These are phyloP conservation scores for Apodemia hepburni DNA, from an alignment of 2,888 invertebrate species.

Conservation along the genomic window DNA sequence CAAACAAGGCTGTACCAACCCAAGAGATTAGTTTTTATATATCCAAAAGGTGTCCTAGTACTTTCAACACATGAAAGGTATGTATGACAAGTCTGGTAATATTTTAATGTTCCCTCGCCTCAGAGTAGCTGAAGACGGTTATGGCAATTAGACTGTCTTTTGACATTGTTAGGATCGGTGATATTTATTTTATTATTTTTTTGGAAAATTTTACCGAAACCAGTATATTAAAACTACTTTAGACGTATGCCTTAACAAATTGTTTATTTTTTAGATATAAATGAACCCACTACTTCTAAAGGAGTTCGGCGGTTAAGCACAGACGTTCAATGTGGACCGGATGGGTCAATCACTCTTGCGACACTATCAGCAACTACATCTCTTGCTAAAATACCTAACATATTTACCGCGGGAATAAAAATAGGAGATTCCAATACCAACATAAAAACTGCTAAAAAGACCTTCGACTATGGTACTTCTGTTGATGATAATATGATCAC, in stretches of 20 bases:
- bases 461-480: conserved; percentile 42
- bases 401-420: conserved; percentile 44
- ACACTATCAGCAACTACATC: conserved; percentile 49
- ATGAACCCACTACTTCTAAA: conserved; percentile 73
- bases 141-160: too few species aligned
- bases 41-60: too few species aligned
- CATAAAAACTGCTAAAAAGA: conserved; percentile 30
- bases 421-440: conserved; percentile 42
- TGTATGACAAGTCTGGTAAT: too few species aligned
- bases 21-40: too few species aligned
- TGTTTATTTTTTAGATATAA: conserved; percentile 53
- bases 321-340: conserved; percentile 68
- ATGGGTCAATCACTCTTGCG: conserved; percentile 38
- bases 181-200: too few species aligned
- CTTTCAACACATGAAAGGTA: too few species aligned
- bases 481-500: conserved; percentile 25
- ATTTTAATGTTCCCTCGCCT: too few species aligned
- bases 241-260: background rate
- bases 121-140: too few species aligned
- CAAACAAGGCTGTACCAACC: too few species aligned
- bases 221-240: too few species aligned
- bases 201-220: too few species aligned
- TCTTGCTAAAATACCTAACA: conserved; percentile 40
- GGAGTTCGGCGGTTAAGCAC: conserved; percentile 58
- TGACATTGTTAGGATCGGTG: too few species aligned